These are phyloP conservation scores for Noctua fimbriata DNA, from an alignment of 2,888 invertebrate species.

Conservation along the genomic window DNA sequence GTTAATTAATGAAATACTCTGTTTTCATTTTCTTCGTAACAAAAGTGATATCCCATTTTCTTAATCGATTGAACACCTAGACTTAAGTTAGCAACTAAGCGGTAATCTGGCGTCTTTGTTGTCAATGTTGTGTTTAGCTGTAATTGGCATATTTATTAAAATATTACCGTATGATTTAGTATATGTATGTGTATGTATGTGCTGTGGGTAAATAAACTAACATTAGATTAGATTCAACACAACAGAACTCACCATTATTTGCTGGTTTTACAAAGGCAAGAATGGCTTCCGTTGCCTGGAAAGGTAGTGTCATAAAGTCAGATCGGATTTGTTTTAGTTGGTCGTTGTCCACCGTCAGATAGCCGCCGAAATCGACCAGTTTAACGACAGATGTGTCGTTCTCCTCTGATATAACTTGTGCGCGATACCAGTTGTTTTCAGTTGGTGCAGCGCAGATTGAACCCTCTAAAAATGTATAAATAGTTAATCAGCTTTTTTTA, in stretches of 20 bases:
- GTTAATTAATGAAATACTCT: no score
- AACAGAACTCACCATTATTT: conserved; percentile 90
- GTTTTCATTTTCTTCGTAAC: no score
- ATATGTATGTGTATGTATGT: no score
- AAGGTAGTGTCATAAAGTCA: conserved; percentile 98
- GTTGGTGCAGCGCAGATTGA: conserved; percentile 97
- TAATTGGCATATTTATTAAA: no score
- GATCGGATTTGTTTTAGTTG: conserved; percentile 97
- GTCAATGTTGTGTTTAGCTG: no score
- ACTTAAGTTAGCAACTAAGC: no score
- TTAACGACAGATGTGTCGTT: conserved; percentile 94
- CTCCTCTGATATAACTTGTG: conserved; percentile 94
- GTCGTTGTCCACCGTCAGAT: conserved; percentile 93
- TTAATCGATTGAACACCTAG: no score
- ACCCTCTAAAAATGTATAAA: conserved; percentile 91
- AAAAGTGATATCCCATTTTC: no score
- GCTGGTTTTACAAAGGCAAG: conserved; percentile 96
- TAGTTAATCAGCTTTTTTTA: background rate
- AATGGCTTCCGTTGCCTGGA: conserved; percentile 99
- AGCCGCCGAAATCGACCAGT: conserved; percentile 99
- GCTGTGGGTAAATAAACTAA: no score
- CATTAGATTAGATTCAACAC: background rate
- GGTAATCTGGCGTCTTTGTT: no score
- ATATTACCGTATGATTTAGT: no score
- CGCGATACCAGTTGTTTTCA: conserved; percentile 97